These are phyloP conservation scores for Corticium candelabrum DNA, from an alignment of 37 sponge, comb jelly and placozoan species.

Conservation along the genomic window DNA sequence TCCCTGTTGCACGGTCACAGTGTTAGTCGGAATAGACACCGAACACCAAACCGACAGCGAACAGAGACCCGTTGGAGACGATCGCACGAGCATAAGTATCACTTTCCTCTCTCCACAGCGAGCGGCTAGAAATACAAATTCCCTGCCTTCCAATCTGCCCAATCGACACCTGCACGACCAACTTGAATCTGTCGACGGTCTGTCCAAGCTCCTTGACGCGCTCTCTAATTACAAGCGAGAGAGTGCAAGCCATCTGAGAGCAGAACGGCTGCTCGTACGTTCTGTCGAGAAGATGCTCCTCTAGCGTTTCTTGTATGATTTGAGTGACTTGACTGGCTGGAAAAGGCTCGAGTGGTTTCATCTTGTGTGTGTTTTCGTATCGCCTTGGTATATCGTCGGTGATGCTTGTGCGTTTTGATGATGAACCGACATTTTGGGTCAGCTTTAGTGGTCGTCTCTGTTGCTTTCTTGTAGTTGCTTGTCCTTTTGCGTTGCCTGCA, in stretches of 20 bases:
- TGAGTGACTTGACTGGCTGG: not conserved
- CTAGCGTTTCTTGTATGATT: not conserved
- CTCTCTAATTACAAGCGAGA: conserved; percentile 63
- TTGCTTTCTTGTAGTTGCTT: no score
- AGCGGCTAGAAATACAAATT: conserved; percentile 76
- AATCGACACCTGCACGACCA: conserved; percentile 77
- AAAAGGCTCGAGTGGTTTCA: not conserved
- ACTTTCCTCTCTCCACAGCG: conserved; percentile 83
- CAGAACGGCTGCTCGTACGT: conserved; percentile 49
- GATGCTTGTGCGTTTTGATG: no score
- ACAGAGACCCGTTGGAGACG: conserved; percentile 79
- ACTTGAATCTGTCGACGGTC: conserved; percentile 68
- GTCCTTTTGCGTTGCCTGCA: no score
- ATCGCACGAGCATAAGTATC: conserved; percentile 70
- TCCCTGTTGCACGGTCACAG: no score
- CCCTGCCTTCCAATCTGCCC: conserved; percentile 71
- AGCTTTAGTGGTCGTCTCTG: no score
- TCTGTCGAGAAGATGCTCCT: conserved; percentile 49
- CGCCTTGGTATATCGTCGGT: not conserved
- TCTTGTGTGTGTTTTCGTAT: not conserved
- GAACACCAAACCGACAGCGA: conserved; percentile 83
- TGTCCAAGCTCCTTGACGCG: conserved; percentile 77
- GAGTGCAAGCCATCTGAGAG: conserved; percentile 35
- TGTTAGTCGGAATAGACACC: conserved; percentile 87
- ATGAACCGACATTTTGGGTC: no score